phyloP scores from a whole-genome alignment of 1,140 invertebrate species.

The Psilanteris sp. region DNA sequence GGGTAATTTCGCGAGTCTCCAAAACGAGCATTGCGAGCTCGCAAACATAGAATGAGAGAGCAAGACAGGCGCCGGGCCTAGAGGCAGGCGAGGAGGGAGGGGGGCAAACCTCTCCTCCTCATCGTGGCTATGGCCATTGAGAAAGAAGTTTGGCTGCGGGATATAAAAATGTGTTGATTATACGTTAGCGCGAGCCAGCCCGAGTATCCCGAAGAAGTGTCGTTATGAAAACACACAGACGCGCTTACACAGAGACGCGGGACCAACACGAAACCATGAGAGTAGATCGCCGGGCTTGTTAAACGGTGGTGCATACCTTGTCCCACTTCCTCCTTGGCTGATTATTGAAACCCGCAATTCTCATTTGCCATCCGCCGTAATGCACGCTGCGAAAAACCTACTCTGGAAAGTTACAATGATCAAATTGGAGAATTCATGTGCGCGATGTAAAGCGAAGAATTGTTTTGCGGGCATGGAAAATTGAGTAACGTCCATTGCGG shows the following conservation, averaged over 20 bases:
- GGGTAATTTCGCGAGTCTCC: constrained; percentile 76
- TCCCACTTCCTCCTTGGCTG: constrained; percentile 58
- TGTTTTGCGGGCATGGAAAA: no score
- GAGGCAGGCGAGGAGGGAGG: constrained; percentile 11
- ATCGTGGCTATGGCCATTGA: constrained; percentile 70
- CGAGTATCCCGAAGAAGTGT: constrained; percentile 67
- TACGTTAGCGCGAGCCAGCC: constrained; percentile 72
- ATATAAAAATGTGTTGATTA: constrained; percentile 81
- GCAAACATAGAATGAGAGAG: constrained; percentile 41
- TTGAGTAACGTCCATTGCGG: no score
- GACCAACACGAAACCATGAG: constrained; percentile 50
- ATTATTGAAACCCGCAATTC: constrained; percentile 60
- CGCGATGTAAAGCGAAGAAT: not conserved
- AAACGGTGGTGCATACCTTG: constrained; percentile 60
- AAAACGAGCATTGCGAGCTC: constrained; percentile 66
- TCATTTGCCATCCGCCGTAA: constrained; percentile 52
- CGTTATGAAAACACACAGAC: constrained; percentile 74
- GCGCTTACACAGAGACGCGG: constrained; percentile 6
- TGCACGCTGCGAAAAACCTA: constrained; percentile 17
- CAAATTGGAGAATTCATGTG: constrained; percentile 2
- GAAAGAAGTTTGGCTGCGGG: constrained; percentile 76
- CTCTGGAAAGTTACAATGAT: constrained; percentile 1
- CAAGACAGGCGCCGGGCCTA: constrained; percentile 5
- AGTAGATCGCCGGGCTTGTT: constrained; percentile 54
- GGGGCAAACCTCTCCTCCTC: constrained; percentile 62